phyloP scores from a whole-genome alignment of 2,888 invertebrate species.

The Eristalis intricaria region DNA sequence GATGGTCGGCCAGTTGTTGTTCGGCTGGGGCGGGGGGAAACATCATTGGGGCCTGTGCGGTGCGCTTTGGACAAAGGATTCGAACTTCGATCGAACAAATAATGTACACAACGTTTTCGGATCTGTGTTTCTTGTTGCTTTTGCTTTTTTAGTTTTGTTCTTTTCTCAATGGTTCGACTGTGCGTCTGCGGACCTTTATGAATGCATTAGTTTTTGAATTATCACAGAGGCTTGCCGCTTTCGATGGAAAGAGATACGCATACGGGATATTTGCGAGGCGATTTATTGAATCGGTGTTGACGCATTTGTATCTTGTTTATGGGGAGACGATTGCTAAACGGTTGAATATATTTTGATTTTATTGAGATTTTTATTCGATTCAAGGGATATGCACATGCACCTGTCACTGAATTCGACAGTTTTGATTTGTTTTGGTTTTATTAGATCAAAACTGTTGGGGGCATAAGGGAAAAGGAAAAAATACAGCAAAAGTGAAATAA shows the following conservation, averaged over 20 bases:
- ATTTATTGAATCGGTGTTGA: conserved; percentile 65
- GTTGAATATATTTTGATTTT: conserved; percentile 51
- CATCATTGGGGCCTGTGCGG: conserved; percentile 2
- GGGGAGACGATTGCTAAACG: conserved; percentile 62
- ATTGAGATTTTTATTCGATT: conserved; percentile 53
- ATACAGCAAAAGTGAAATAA: too few relatives aligned
- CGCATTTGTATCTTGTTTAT: conserved; percentile 67
- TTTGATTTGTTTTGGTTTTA: background rate
- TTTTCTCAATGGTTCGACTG: background rate
- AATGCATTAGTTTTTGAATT: conserved; percentile 69
- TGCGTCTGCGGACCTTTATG: conserved; percentile 39
- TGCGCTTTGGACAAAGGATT: conserved; percentile 57
- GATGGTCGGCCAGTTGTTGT: conserved; percentile 13
- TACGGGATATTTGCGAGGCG: conserved; percentile 11
- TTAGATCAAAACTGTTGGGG: background rate
- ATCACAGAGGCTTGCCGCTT: conserved; percentile 67
- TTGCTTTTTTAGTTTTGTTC: conserved; percentile 19
- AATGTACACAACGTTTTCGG: conserved; percentile 58
- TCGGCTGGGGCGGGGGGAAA: conserved; percentile 3
- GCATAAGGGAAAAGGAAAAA: too few relatives aligned
- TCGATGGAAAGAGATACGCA: conserved; percentile 50
- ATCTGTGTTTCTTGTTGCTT: conserved; percentile 8
- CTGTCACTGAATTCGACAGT: conserved; percentile 26
- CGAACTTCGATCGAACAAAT: conserved; percentile 56
- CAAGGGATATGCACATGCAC: conserved; percentile 29